Evolutionary conservation across 2,113 vertebrate genomes (phyloP).

Genomic region (Pachypanchax playfairii): DNA sequence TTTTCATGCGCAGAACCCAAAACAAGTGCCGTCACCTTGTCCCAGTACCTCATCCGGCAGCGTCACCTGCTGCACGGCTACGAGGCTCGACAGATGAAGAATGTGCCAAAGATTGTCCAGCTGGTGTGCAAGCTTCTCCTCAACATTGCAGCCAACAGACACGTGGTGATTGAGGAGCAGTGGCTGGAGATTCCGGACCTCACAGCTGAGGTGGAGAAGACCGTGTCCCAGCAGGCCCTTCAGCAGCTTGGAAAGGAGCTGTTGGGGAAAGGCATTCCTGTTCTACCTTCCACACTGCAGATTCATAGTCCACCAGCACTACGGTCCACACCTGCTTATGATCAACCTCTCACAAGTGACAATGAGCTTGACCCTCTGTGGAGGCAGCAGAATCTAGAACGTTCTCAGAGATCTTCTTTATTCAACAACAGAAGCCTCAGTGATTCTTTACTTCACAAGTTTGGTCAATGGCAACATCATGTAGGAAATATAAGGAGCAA

Average conservation of each 20-base stretch:
- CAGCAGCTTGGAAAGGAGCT: constrained; percentile 84
- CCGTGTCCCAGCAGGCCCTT: constrained; percentile 86
- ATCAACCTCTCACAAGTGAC: constrained; percentile 73
- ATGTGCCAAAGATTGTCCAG: constrained; percentile 92
- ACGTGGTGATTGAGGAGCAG: constrained; percentile 78
- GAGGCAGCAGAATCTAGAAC: constrained; percentile 76
- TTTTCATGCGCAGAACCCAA: constrained; percentile 89
- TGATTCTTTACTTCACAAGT: constrained; percentile 87
- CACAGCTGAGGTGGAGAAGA: constrained; percentile 89
- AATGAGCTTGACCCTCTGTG: constrained; percentile 83
- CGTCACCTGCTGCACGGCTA: constrained; percentile 94
- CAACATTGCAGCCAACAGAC: constrained; percentile 88
- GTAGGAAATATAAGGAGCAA: constrained; percentile 72
- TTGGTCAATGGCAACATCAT: constrained; percentile 47
- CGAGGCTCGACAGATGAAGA: constrained; percentile 91
- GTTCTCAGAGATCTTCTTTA: constrained; percentile 74
- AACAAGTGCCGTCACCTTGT: constrained; percentile 85
- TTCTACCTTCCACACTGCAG: constrained; percentile 40
- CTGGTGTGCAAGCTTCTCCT: constrained; percentile 87
- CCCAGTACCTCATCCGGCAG: constrained; percentile 93
- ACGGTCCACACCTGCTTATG: constrained; percentile 51
- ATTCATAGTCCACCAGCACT: constrained; percentile 31
- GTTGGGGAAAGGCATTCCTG: constrained; percentile 80
- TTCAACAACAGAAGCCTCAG: constrained; percentile 82
- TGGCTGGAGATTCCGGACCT: constrained; percentile 82